These are phyloP conservation scores for Setophaga kirtlandii DNA, from an alignment of 2,113 vertebrate genomes.

Conservation along the genomic window DNA sequence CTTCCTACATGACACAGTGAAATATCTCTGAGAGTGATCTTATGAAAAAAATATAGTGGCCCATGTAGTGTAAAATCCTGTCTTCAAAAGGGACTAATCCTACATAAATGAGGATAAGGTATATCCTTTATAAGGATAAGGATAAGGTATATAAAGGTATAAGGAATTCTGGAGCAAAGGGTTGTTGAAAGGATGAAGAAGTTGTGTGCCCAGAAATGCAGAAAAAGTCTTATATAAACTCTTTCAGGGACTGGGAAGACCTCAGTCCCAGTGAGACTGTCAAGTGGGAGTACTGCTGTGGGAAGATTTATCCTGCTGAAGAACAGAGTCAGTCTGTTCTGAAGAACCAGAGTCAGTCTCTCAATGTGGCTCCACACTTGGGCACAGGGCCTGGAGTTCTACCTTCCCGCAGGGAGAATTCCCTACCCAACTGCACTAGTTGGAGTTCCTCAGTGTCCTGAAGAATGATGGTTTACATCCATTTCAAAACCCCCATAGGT, in stretches of 20 bases:
- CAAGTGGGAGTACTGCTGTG: background rate
- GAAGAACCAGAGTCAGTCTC: background rate
- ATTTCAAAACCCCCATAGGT: background rate
- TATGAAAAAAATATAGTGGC: background rate
- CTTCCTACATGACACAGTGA: background rate
- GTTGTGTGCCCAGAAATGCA: background rate
- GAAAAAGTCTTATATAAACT: background rate
- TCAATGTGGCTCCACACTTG: background rate
- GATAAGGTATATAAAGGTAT: no score
- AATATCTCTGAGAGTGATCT: background rate
- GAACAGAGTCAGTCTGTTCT: no score
- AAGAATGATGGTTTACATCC: background rate
- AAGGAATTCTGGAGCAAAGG: background rate
- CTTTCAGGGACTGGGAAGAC: background rate
- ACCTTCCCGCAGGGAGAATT: background rate
- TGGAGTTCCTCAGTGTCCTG: background rate
- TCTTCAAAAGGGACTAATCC: background rate
- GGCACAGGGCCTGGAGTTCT: background rate
- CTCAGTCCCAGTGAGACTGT: background rate
- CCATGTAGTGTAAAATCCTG: background rate
- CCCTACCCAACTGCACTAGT: background rate
- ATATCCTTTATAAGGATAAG: no score
- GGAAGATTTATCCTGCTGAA: background rate
- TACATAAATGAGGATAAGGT: background rate
- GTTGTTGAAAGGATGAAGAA: background rate